Base-by-base conservation (phyloP, 2,888 invertebrate species). In the Mechanitis mazaeus region DNA sequence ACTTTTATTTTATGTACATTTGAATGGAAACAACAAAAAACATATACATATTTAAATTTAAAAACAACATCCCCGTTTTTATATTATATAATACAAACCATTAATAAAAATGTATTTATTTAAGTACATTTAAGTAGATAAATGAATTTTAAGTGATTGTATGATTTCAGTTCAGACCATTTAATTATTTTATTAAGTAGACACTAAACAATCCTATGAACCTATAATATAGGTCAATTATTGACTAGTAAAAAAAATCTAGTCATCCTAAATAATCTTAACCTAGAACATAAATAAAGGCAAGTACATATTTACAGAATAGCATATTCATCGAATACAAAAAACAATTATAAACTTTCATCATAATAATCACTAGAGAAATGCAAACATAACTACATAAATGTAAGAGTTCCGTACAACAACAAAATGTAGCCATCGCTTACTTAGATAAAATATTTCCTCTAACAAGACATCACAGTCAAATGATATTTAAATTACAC, bases 401-500 rank as follows among this genome's bases (percentile, higher is more conserved):
- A 77, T 76, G 69, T 75, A 75, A 73, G 74, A 78, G 71, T 78
- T 77, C 76, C 78, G 76, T 78, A 80, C 63, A 81, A 84, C 80
- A 79, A 79, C 75, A 86, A 87, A 83, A 85, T 71, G 68, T 73
- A 74, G 70, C 73, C 79, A 72, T 79, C 81, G 85, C 86, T 84
- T 81, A 79, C 69, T 70, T 71, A 70, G 79, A 81, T 81, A 80
- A 79, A 78, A 63, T 73, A 76, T 80, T 83, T 88, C 83, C 83
- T 88, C 85, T 88, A 87, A 80, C 86, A 89, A 89, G 86, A 88
- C 87, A 90, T 90, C 89, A 90, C 89, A 90, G 89, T 83, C 87
- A 82, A 83, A 85, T 83, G 74, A 76, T 77, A 78, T 76, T 75
- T 72, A 73, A 81, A 73, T 68, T 71, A 71, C 65, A 69, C 68